These are phyloP conservation scores for Oryzias dopingdopingensis DNA, from an alignment of 2,797 vertebrate species.

Conservation along the genomic window DNA sequence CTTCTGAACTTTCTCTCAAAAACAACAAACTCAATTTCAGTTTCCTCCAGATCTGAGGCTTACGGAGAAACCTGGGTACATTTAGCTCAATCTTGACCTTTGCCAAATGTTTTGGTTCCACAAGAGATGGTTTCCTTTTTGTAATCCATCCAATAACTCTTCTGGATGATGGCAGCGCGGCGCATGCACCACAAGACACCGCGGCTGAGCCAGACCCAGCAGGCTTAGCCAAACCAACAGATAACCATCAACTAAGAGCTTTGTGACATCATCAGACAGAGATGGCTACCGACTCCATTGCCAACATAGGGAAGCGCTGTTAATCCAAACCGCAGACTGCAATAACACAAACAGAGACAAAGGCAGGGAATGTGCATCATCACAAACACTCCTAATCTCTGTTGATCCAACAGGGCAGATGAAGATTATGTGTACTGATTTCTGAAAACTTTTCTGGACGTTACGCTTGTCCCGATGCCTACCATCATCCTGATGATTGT, in stretches of 20 bases:
- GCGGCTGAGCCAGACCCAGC: conserved; percentile 54
- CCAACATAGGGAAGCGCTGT: conserved; percentile 55
- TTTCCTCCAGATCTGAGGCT: conserved; percentile 10
- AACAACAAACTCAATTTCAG: not conserved
- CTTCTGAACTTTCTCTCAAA: too few species aligned
- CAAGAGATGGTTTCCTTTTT: conserved; percentile 14
- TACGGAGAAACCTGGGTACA: conserved; percentile 27
- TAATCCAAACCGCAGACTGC: conserved; percentile 69
- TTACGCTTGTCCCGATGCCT: not conserved
- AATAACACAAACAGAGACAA: conserved; percentile 62
- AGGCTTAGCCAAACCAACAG: conserved; percentile 52
- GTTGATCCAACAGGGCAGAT: conserved; percentile 43
- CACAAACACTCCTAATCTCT: conserved; percentile 65
- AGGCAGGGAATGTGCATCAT: conserved; percentile 66
- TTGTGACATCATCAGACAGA: conserved; percentile 80
- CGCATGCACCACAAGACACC: conserved; percentile 62
- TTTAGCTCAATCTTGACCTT: conserved; percentile 46
- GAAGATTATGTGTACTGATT: not conserved
- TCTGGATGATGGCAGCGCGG: conserved; percentile 55
- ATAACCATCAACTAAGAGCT: conserved; percentile 78
- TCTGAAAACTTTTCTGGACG: conserved; percentile 6
- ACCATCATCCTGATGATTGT: conserved; percentile 27
- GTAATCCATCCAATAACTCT: conserved; percentile 53
- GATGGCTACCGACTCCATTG: conserved; percentile 64
- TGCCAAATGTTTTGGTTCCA: conserved; percentile 41